Conservation (phyloP, 1,140 invertebrate species). For the Drosophila sechellia region DNA sequence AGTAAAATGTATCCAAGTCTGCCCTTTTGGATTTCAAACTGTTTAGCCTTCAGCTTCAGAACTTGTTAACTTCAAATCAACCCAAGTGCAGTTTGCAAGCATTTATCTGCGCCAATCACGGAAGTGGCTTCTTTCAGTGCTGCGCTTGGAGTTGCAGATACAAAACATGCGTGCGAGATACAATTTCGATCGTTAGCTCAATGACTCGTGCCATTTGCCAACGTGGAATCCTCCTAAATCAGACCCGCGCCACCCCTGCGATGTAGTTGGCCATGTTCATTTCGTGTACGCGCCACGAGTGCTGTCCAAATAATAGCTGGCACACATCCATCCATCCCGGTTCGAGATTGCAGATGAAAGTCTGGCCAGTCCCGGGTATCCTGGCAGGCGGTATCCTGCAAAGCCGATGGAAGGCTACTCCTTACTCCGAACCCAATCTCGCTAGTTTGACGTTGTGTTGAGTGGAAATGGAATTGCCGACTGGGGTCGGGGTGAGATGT, state of each 20-base stretch:
- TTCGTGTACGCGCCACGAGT: constrained; percentile 55
- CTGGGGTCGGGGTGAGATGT: constrained; percentile 12
- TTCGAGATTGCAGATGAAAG: constrained; percentile 38
- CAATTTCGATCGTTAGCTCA: constrained; percentile 61
- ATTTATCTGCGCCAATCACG: background rate
- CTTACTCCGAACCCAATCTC: constrained; percentile 15
- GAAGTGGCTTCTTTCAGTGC: constrained; percentile 17
- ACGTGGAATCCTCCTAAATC: constrained; percentile 37
- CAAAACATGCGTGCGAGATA: constrained; percentile 47
- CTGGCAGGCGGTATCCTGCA: constrained; percentile 5
- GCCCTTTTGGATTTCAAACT: too few species aligned
- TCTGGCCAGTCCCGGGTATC: constrained; percentile 18
- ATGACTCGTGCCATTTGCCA: constrained; percentile 54
- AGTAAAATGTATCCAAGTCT: too few species aligned
- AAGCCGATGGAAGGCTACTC: constrained; percentile 1
- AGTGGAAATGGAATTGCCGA: constrained; percentile 36
- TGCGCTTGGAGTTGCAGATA: constrained; percentile 15
- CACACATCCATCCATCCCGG: constrained; percentile 40
- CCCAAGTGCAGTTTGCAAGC: too few species aligned
- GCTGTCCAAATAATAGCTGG: constrained; percentile 67
- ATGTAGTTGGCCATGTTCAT: constrained; percentile 58
- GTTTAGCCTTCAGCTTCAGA: too few species aligned
- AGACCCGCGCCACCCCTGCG: background rate
- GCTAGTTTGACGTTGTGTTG: constrained; percentile 46
- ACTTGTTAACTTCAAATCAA: too few species aligned